Base-by-base conservation (phyloP, 1,140 invertebrate genomes). In the Hypothenemus hampei region DNA sequence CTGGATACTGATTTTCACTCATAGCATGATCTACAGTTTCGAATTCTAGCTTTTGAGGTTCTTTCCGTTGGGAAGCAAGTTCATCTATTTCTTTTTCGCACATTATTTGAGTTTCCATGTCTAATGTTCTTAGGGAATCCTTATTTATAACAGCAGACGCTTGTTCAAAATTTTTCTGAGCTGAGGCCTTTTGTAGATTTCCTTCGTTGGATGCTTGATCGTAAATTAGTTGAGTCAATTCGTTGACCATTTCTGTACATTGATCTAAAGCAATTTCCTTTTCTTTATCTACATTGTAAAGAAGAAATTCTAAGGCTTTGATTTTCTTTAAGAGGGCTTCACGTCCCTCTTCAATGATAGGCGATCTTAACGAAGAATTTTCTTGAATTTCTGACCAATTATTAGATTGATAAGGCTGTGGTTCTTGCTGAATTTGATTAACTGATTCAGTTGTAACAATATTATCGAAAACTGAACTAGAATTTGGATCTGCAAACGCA, bases 231-330 rank as follows among this genome's bases (percentile, higher is more conserved):
- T 57, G 52, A 0, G 66, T 64, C 3, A 72, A 43, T 60, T 71
- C 68, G 33, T 65, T 68, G 3, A 63, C 51, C 43, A 71, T 55
- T 46, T 65, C 56, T 10, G 64, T 58, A 46, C 69, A 72, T 54
- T 70, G 65, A 6, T 59, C 23, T 23, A 66, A 50, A 20, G 65
- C 59, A 39, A 63, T 55, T 31, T 68, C 61, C 31, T 58, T 58
- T 57, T 70, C 67, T 60, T 67, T 65, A 59, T 70, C 70, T 3
- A 59, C 47, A 45, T 68, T 68, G 40, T 61, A 67, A 15, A 72
- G 31, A 52, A 72, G 63, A 50, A 72, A 65, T 57, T 72, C 69
- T 11, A 72, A 50, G 8, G 69, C 62, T 63, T 68, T 68, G n/a
- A 71, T 67, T 58, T 72, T 72, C 10, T 62, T 47, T 24, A 59